These are phyloP conservation scores for Dioctria rufipes DNA, from an alignment of 2,888 invertebrate genomes.

Conservation along the genomic window DNA sequence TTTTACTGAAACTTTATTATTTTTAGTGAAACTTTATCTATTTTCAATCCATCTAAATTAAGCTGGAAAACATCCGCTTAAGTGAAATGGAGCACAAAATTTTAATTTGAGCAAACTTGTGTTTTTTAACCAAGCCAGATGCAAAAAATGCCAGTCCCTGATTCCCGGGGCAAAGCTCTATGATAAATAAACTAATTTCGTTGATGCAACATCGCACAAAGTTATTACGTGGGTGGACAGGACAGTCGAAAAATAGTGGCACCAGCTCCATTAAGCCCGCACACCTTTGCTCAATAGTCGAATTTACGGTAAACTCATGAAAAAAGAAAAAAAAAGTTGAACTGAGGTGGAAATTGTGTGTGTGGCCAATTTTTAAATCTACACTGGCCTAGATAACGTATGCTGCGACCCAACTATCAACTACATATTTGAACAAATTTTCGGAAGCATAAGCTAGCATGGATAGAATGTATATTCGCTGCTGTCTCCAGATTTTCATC, in stretches of 20 bases:
- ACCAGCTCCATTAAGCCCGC: slow-evolving; percentile 36
- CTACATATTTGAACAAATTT: neutral
- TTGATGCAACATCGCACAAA: slow-evolving; percentile 18
- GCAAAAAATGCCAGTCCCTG: neutral
- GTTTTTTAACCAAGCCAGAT: neutral
- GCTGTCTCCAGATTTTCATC: slow-evolving; percentile 46
- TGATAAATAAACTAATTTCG: slow-evolving; percentile 42
- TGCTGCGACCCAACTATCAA: neutral
- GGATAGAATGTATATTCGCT: neutral
- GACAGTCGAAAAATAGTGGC: slow-evolving; percentile 7
- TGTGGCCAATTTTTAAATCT: slow-evolving; percentile 15
- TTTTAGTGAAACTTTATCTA: too few relatives aligned
- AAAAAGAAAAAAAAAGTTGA: slow-evolving; percentile 11
- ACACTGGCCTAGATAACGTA: slow-evolving; percentile 5
- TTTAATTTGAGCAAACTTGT: slow-evolving; percentile 48
- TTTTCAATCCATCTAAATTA: too few relatives aligned
- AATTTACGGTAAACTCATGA: slow-evolving; percentile 35
- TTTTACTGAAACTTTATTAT: too few relatives aligned
- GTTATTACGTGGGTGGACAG: slow-evolving; percentile 19
- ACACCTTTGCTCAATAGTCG: slow-evolving; percentile 24
- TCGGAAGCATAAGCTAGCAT: neutral
- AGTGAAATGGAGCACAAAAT: slow-evolving; percentile 44
- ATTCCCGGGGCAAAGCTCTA: neutral
- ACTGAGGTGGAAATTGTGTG: slow-evolving; percentile 5
- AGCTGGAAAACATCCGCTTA: slow-evolving; percentile 20